These are phyloP conservation scores for Phallusia fumigata DNA, from an alignment of 23 tunicate species.

Conservation along the genomic window DNA sequence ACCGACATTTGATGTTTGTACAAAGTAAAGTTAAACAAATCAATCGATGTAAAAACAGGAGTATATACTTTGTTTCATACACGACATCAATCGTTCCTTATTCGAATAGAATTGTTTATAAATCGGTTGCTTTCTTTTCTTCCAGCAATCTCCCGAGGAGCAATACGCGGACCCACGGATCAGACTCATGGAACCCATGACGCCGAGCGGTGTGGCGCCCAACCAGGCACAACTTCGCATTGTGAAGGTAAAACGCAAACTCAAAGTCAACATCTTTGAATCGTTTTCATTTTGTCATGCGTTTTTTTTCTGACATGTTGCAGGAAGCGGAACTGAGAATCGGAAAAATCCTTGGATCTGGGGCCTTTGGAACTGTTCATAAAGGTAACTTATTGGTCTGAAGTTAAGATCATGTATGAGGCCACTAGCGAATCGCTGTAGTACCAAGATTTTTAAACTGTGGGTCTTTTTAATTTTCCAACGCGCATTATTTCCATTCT, in stretches of 20 bases:
- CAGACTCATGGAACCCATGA: constrained; percentile 88
- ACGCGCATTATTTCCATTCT: no score
- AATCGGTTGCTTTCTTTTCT: neutral
- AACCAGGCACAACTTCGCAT: constrained; percentile 88
- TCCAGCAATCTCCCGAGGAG: constrained; percentile 41
- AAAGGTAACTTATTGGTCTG: constrained; percentile 44
- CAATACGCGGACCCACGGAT: constrained; percentile 35
- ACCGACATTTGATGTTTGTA: no score
- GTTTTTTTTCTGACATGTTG: neutral
- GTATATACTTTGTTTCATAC: neutral
- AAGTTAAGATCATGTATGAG: no score
- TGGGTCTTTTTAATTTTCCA: no score
- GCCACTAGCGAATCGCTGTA: no score
- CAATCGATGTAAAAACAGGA: neutral
- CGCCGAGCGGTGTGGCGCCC: constrained; percentile 92
- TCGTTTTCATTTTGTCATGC: neutral
- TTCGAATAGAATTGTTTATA: no score
- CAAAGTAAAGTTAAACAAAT: neutral
- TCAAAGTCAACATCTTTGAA: neutral
- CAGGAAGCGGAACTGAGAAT: constrained; percentile 83
- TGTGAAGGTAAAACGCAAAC: constrained; percentile 52
- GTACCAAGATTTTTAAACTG: no score
- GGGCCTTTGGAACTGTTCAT: constrained; percentile 93
- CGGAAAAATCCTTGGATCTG: constrained; percentile 80
- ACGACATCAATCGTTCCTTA: no score